These are phyloP conservation scores for Prochilodus magdalenae DNA, from an alignment of 2,113 vertebrate species.

Conservation along the genomic window DNA sequence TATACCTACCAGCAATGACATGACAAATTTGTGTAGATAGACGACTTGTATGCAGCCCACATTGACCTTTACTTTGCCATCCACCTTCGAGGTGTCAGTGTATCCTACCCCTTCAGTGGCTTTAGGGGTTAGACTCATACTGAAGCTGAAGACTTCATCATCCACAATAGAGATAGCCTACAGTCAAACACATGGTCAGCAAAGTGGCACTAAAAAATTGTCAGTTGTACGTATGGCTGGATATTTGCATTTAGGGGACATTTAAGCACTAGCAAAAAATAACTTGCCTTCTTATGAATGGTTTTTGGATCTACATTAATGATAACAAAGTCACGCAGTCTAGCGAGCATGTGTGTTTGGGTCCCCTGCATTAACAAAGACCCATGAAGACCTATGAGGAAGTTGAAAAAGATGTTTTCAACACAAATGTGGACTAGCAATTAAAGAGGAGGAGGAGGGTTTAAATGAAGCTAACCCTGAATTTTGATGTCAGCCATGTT, in stretches of 20 bases:
- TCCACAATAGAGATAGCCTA: slow-evolving; percentile 93
- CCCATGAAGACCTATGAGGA: slow-evolving; percentile 83
- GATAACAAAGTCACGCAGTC: slow-evolving; percentile 86
- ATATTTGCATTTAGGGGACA: not conserved
- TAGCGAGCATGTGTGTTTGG: slow-evolving; percentile 83
- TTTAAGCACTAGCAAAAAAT: not conserved
- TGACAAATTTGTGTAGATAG: slow-evolving; percentile 93
- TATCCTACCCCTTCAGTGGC: slow-evolving; percentile 88
- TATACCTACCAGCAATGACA: slow-evolving; percentile 89
- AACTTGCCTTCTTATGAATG: slow-evolving; percentile 89
- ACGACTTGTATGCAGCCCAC: slow-evolving; percentile 95
- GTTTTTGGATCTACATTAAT: slow-evolving; percentile 84
- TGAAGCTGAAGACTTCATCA: slow-evolving; percentile 93
- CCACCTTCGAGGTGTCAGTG: slow-evolving; percentile 84
- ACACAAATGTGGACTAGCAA: not conserved
- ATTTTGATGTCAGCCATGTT: slow-evolving; percentile 90
- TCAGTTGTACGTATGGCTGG: not conserved
- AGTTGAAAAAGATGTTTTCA: not conserved
- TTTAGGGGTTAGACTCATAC: slow-evolving; percentile 86
- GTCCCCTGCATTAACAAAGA: slow-evolving; percentile 79
- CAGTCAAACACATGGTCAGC: not conserved
- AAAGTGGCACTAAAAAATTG: not conserved
- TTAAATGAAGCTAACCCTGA: slow-evolving; percentile 77
- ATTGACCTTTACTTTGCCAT: slow-evolving; percentile 86
- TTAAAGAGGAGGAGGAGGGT: not conserved